phyloP scores from a whole-genome alignment of 2,797 vertebrate species.

The Holocentrus rufus region DNA sequence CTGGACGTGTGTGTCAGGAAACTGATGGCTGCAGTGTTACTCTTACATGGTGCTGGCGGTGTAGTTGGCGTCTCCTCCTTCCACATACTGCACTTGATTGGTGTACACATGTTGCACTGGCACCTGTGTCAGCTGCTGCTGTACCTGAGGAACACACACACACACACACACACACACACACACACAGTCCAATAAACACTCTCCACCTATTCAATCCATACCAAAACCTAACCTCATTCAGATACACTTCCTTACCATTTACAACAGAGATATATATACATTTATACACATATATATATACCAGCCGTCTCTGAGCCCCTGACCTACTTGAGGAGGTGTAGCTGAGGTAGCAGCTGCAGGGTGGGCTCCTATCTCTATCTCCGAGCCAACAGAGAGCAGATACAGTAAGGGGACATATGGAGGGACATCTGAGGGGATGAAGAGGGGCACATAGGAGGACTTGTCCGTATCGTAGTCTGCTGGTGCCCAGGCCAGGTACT shows the following conservation, averaged over 20 bases:
- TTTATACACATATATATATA: too few species aligned
- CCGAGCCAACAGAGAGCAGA: slow-evolving; percentile 38
- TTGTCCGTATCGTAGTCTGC: slow-evolving; percentile 25
- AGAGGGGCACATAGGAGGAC: slow-evolving; percentile 34
- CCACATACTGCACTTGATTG: slow-evolving; percentile 95
- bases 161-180: slow-evolving; percentile 27
- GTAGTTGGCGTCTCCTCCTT: slow-evolving; percentile 89
- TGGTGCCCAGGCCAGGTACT: slow-evolving; percentile 35
- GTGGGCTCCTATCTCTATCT: slow-evolving; percentile 41
- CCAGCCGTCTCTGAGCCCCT: slow-evolving; percentile 51
- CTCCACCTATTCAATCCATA: not conserved
- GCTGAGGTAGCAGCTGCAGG: slow-evolving; percentile 39
- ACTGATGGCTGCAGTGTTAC: slow-evolving; percentile 9
- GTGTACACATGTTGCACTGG: slow-evolving; percentile 92
- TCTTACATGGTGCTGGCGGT: slow-evolving; percentile 93
- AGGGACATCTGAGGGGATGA: slow-evolving; percentile 44
- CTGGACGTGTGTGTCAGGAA: slow-evolving; percentile 1
- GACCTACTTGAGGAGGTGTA: slow-evolving; percentile 72
- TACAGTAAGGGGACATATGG: slow-evolving; percentile 41
- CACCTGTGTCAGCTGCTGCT: slow-evolving; percentile 91
- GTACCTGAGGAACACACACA: slow-evolving; percentile 60
- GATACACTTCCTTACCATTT: not conserved
- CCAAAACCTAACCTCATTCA: slow-evolving; percentile 5
- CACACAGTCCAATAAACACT: slow-evolving; percentile 17
- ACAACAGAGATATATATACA: slow-evolving; percentile 8